Evolutionary conservation across 2,888 invertebrate genomes (phyloP), one percentile per base, ranked within the genome.

Genomic region (Idaea biselata): DNA sequence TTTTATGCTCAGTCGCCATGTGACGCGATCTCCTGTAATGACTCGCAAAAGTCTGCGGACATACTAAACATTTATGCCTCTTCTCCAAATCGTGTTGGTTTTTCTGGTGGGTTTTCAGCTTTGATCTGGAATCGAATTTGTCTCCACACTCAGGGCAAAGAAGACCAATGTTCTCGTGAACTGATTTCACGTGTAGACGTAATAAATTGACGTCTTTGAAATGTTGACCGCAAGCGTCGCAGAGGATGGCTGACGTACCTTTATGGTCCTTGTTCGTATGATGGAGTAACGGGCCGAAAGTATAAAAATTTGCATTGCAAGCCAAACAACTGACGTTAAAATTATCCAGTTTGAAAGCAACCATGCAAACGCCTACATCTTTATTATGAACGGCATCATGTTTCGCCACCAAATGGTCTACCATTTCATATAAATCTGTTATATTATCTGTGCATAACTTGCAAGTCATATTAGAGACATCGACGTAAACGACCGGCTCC

Each of bases 61-160:
- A 93, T 0, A 89, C 81, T 3, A 89, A 74, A 67, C 94, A 95
- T 61, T 91, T 91, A 70, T 88, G 93, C 33, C 91, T 93, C 66
- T 91, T 93, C 44, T 93, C 92, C 14, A 87, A 62, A 55, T 87
- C 85, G n/a, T 91, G 91, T 8, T 80, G 81, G 55, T 88, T 86
- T 33, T 86, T 87, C 68, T 87, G 87, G 69, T 94, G 94, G 0
- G 89, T 93, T 58, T 86, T 89, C 25, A 93, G 69, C 57, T 94
- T 93, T 0, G 88, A 81, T n/a, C 86, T 79, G 0, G 91, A 88
- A 0, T 93, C 88, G 62, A 93, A 94, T 18, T 88, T 87, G 58
- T 91, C 93, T 0, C 91, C 88, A 61, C 91, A 91, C 58, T 89
- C 89, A 0, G 87, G 78, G 68, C 93, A 93, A 0, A 88, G 73